Base-by-base conservation (phyloP, 2,113 vertebrate genomes). In the Verasper variegatus region DNA sequence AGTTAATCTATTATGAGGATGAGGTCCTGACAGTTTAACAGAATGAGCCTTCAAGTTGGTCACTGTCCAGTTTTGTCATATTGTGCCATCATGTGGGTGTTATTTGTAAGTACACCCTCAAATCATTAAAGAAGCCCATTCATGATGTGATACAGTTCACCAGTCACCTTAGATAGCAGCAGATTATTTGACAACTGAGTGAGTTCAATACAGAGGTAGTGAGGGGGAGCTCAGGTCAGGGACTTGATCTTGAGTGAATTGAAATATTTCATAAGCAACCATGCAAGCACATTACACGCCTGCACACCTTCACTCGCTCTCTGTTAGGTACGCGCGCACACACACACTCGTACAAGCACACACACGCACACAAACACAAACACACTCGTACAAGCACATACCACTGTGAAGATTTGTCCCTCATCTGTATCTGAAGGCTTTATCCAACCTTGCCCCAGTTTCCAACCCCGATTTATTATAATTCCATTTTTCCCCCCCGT, bases 371-470 rank as follows among this genome's bases (percentile, higher is more conserved):
- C 84, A 82, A 74, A 58, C 68, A 72, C 3, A 31, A 31, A 31
- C 31, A 76, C 18, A 68, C 68, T 84, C 82, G 71, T 27, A 56
- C 74, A 67, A 51, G 64, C 89, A 74, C 69, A 79, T 61, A 84
- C 75, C 73, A 77, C 81, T 75, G 87, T 87, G 74, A 93, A 93
- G 89, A 92, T 91, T 93, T 93, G 92, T 66, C 90, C 80, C 78
- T 90, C 84, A 91, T 91, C 88, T 86, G 82, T 81, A 81, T 91
- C 83, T 82, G 82, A 89, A 90, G 82, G 66, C 72, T 92, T 93
- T 92, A 94, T 92, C 91, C 91, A 92, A 92, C 89, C 92, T 94
- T 93, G 90, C 88, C 90, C 92, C 85, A 92, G 88, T 90, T 92
- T 86, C 52, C 82, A 3, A 81, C 82, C 3, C 82, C 3, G 76